Conservation (phyloP, 1,140 invertebrate genomes). For the Camponotus floridanus region DNA sequence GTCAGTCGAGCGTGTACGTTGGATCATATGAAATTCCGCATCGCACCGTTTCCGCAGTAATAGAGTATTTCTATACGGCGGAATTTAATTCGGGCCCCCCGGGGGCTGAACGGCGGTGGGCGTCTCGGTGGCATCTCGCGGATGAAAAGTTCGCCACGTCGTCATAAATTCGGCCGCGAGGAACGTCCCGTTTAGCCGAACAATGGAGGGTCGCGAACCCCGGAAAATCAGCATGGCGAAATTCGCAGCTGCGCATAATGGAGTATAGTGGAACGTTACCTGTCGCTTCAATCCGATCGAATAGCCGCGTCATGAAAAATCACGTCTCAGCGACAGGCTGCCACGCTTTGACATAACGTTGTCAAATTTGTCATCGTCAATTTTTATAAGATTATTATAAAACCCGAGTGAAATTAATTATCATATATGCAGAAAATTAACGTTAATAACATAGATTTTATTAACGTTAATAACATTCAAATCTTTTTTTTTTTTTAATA, state of each 20-base stretch:
- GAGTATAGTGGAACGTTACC: slow-evolving; percentile 32
- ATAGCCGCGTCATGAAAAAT: slow-evolving; percentile 22
- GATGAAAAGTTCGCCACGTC: slow-evolving; percentile 61
- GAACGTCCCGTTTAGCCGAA: slow-evolving; percentile 64
- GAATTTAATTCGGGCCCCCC: slow-evolving; percentile 62
- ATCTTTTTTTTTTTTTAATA: background rate
- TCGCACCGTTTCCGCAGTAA: slow-evolving; percentile 52
- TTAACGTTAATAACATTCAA: background rate
- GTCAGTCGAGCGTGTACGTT: slow-evolving; percentile 53
- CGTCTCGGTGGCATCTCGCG: slow-evolving; percentile 56
- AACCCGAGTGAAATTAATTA: too few relatives aligned
- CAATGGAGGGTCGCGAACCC: slow-evolving; percentile 50
- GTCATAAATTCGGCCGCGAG: slow-evolving; percentile 65
- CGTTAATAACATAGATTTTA: background rate
- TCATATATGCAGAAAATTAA: background rate
- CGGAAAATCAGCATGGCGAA: slow-evolving; percentile 61
- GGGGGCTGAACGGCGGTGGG: slow-evolving; percentile 41
- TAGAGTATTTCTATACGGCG: slow-evolving; percentile 58
- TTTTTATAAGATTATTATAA: too few relatives aligned
- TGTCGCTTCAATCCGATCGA: slow-evolving; percentile 12
- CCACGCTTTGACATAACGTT: background rate
- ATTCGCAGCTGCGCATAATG: slow-evolving; percentile 46
- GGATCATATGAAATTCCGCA: slow-evolving; percentile 59
- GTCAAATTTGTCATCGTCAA: too few relatives aligned
- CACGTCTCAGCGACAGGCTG: background rate